phyloP scores from a whole-genome alignment of 92 coral and sea anemone genomes.

The Muricea muricata region DNA sequence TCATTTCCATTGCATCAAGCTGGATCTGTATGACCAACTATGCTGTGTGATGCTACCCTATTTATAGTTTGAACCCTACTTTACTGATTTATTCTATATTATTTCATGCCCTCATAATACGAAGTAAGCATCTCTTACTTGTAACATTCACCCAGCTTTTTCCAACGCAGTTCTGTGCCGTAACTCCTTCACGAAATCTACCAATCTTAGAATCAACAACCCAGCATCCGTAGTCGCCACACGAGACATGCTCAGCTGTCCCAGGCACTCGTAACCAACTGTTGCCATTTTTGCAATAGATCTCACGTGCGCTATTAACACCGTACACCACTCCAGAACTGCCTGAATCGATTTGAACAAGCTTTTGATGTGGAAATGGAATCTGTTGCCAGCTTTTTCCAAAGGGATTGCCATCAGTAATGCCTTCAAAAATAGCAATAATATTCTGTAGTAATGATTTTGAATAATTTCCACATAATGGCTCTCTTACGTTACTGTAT shows the following conservation, averaged over 20 bases:
- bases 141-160: not conserved
- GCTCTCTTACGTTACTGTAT: too few relatives aligned
- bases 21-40: too few relatives aligned
- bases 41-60: too few relatives aligned
- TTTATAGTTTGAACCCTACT: too few relatives aligned
- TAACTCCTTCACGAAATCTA: not conserved
- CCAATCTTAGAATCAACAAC: not conserved
- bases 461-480: too few relatives aligned
- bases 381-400: not conserved
- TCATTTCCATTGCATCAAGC: too few relatives aligned
- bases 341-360: not conserved
- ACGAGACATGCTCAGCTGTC: not conserved
- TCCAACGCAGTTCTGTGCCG: not conserved
- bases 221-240: slow-evolving; percentile 19
- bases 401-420: not conserved
- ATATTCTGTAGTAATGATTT: too few relatives aligned
- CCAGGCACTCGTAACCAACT: not conserved
- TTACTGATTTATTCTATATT: too few relatives aligned
- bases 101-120: not conserved
- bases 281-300: not conserved
- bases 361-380: not conserved
- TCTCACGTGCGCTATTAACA: not conserved
- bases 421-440: not conserved
- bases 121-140: not conserved
- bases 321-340: slow-evolving; percentile 5